Percentiles rank a stretch among this genome's conserved stretches.
phyloP scores from a whole-genome alignment of 2,797 vertebrate species.

The Cryptoprocta ferox region DNA sequence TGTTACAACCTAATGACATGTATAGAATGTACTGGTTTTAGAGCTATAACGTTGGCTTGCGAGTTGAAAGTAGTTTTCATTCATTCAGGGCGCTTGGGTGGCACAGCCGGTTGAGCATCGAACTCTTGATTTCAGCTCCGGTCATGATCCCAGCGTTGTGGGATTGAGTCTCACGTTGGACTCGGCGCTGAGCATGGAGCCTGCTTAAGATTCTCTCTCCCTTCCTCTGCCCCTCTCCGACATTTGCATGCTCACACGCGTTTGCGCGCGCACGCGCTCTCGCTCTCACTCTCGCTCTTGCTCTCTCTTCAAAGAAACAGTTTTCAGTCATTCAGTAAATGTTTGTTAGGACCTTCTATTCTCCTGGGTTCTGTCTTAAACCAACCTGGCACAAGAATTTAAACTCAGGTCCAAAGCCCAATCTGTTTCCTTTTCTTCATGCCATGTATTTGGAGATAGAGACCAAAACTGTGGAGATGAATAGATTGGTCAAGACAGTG shows the following conservation, averaged over 20 bases:
- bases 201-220: too few species aligned
- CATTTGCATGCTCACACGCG: too few species aligned
- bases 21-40: not conserved
- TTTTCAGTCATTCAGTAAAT: constrained; percentile 13
- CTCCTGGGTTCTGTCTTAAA: constrained; percentile 8
- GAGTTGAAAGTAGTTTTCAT: constrained; percentile 19
- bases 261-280: too few species aligned
- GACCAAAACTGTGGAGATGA: not conserved
- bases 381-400: not conserved
- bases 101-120: too few species aligned
- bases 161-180: too few species aligned
- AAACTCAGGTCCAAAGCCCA: not conserved
- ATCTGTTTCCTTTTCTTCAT: constrained; percentile 11
- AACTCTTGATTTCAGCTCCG: too few species aligned
- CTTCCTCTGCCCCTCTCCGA: too few species aligned
- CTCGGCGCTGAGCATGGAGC: too few species aligned
- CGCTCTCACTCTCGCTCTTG: too few species aligned
- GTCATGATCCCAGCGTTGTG: too few species aligned
- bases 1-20: not conserved
- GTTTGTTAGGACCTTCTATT: not conserved
- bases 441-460: not conserved
- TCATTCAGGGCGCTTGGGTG: not conserved
- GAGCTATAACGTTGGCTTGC: not conserved
- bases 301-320: not conserved
- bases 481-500: constrained; percentile 4